Conservation (phyloP, 2,888 invertebrate species). For the Melipona bicolor region DNA sequence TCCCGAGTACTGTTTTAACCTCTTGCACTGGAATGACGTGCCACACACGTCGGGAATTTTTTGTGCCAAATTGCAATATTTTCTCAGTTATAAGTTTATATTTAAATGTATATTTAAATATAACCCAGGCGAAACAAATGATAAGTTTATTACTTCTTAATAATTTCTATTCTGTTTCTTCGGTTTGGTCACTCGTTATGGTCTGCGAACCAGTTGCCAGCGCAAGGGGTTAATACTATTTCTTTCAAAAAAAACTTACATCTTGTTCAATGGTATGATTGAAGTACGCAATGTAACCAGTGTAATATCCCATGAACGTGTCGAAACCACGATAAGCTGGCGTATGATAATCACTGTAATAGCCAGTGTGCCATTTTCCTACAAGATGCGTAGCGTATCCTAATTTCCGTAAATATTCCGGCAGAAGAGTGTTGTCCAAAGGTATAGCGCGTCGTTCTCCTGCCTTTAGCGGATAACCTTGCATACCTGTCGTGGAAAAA, state of each 20-base stretch:
- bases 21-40: too few species aligned
- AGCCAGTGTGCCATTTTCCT: conserved; percentile 87
- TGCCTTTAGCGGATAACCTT: conserved; percentile 84
- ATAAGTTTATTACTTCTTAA: too few species aligned
- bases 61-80: too few species aligned
- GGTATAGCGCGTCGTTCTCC: conserved; percentile 85
- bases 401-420: conserved; percentile 84
- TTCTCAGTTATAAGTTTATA: too few species aligned
- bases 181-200: too few species aligned
- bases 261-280: conserved; percentile 85
- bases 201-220: too few species aligned
- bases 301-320: conserved; percentile 93
- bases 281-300: conserved; percentile 93
- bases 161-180: too few species aligned
- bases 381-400: conserved; percentile 85
- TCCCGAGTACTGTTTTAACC: too few species aligned
- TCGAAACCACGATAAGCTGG: conserved; percentile 92
- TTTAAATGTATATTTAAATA: too few species aligned
- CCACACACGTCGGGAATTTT: too few species aligned
- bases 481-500: conserved; percentile 83
- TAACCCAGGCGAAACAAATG: too few species aligned
- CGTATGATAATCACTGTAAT: conserved; percentile 86
- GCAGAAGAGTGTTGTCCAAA: conserved; percentile 84
- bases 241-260: conserved; percentile 34
- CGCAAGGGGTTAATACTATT: not conserved